Conservation (phyloP, 2,797 vertebrate genomes). For the Pteropus rufus region DNA sequence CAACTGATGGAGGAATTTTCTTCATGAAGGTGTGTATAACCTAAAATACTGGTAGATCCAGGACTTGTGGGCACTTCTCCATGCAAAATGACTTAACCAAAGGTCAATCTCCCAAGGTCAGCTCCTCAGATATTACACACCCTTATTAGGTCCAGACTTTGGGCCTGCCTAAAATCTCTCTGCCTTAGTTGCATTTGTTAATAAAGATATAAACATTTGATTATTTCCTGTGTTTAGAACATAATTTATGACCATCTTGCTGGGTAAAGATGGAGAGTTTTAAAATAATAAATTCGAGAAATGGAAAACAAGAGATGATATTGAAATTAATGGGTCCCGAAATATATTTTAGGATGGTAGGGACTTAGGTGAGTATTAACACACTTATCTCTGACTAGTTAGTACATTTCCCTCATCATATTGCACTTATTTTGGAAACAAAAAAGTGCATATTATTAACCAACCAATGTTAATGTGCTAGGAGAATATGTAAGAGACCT, state of each 20-base stretch:
- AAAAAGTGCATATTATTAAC: not conserved
- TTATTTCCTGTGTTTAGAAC: not conserved
- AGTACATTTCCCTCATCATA: not conserved
- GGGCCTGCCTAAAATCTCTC: not conserved
- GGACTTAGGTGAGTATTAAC: not conserved
- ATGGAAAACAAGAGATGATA: not conserved
- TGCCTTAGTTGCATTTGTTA: not conserved
- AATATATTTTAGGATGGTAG: not conserved
- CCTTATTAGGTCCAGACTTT: not conserved
- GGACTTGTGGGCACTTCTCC: not conserved
- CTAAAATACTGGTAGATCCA: not conserved
- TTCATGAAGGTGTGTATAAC: not conserved
- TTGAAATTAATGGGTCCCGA: not conserved
- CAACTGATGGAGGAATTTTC: not conserved
- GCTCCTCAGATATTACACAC: not conserved
- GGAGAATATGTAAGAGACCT: not conserved
- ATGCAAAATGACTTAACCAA: not conserved
- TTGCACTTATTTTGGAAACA: not conserved
- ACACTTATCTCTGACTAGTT: not conserved
- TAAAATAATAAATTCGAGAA: not conserved
- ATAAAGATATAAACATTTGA: not conserved
- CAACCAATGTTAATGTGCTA: not conserved
- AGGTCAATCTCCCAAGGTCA: not conserved
- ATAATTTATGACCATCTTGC: not conserved
- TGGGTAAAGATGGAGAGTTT: not conserved